Percentiles rank a stretch among this genome's conserved stretches.
Conservation (phyloP, 2,113 vertebrate genomes). For the Hemiscyllium ocellatum region DNA sequence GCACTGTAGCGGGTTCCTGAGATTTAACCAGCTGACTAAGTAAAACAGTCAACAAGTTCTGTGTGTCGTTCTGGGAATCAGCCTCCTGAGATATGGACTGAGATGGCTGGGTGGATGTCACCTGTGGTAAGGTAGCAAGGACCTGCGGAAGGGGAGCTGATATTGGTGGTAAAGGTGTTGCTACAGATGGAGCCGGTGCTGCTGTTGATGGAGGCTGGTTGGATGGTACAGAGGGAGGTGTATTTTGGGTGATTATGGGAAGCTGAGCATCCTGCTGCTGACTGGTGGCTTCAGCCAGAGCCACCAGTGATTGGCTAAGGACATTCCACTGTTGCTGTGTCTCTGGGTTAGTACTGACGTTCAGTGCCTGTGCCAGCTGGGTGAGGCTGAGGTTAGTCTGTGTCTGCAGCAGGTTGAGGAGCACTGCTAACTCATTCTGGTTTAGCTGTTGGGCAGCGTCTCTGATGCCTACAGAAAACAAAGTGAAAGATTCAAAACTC, state of each 20-base stretch:
- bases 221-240: slow-evolving; percentile 53
- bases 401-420: slow-evolving; percentile 92
- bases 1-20: slow-evolving; percentile 63
- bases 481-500: background rate
- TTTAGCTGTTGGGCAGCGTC: slow-evolving; percentile 91
- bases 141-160: slow-evolving; percentile 47
- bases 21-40: slow-evolving; percentile 90
- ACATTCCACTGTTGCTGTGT: slow-evolving; percentile 76
- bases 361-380: slow-evolving; percentile 88
- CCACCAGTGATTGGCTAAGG: slow-evolving; percentile 81
- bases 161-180: slow-evolving; percentile 39
- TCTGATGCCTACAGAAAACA: slow-evolving; percentile 64
- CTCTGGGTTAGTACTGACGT: slow-evolving; percentile 77
- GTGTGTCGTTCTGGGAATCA: slow-evolving; percentile 78
- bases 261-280: slow-evolving; percentile 59
- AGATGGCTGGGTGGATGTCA: slow-evolving; percentile 60
- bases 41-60: slow-evolving; percentile 84
- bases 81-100: slow-evolving; percentile 56
- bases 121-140: slow-evolving; percentile 52
- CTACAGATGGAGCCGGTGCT: background rate
- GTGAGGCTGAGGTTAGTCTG: slow-evolving; percentile 85
- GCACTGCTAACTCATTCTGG: slow-evolving; percentile 85
- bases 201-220: slow-evolving; percentile 59
- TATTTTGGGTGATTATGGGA: slow-evolving; percentile 46
- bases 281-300: slow-evolving; percentile 70